A percentile compares a stretch with the other conserved stretches of the same genome.
phyloP scores from a whole-genome alignment of 2,888 invertebrate genomes.

The Sinotaia quadrata region DNA sequence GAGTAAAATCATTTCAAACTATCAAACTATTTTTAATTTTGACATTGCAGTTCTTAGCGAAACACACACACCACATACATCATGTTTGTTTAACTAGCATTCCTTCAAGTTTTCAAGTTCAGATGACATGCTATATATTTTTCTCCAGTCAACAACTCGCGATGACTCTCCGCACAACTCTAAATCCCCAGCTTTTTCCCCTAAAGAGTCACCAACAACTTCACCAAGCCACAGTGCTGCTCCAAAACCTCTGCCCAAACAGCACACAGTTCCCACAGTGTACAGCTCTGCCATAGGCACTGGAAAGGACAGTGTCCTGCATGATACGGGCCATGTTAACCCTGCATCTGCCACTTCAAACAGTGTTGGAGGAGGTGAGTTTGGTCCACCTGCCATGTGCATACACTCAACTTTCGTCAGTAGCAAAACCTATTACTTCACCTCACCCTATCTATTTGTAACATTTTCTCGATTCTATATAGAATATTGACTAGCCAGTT shows the following conservation, averaged over 20 bases:
- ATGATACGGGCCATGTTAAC: slow-evolving; percentile 42
- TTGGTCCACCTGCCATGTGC: too few relatives aligned
- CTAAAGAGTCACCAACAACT: slow-evolving; percentile 49
- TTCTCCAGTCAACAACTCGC: slow-evolving; percentile 41
- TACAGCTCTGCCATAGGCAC: slow-evolving; percentile 4
- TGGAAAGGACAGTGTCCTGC: not conserved
- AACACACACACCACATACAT: too few relatives aligned
- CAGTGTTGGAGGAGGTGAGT: slow-evolving; percentile 18
- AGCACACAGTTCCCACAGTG: slow-evolving; percentile 43
- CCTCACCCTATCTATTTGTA: too few relatives aligned
- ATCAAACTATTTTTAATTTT: too few relatives aligned
- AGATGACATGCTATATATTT: not conserved
- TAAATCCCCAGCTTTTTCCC: slow-evolving; percentile 55
- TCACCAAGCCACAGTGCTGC: slow-evolving; percentile 41
- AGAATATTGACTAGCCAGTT: too few relatives aligned
- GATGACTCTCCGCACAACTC: slow-evolving; percentile 53
- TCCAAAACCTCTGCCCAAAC: slow-evolving; percentile 37
- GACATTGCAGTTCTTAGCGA: too few relatives aligned
- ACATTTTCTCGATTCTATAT: too few relatives aligned
- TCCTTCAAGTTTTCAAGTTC: not conserved
- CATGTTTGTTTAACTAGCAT: too few relatives aligned
- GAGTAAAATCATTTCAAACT: too few relatives aligned
- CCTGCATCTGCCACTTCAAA: slow-evolving; percentile 34
- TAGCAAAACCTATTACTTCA: too few relatives aligned
- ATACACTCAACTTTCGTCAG: too few relatives aligned